A percentile compares a stretch with the other conserved stretches of the same genome.
These are phyloP conservation scores for Vidua chalybeata DNA, from an alignment of 2,113 vertebrate species.

Conservation along the genomic window DNA sequence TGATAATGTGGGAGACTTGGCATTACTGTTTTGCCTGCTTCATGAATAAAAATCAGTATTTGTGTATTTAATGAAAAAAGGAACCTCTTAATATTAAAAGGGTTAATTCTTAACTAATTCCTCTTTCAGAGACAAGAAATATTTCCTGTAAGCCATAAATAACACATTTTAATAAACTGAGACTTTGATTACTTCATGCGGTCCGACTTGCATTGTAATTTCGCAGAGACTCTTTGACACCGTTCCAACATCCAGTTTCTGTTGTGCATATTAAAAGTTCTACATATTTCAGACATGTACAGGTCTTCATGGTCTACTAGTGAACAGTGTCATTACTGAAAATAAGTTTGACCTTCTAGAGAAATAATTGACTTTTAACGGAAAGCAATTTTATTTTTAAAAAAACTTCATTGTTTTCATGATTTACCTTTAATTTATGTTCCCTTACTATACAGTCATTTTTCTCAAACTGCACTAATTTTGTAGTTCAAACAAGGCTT, in stretches of 20 bases:
- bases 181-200: constrained; percentile 73
- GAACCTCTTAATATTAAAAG: constrained; percentile 50
- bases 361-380: constrained; percentile 61
- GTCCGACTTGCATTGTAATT: constrained; percentile 65
- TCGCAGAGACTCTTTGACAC: constrained; percentile 63
- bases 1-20: constrained; percentile 40
- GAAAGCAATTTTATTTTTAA: constrained; percentile 30
- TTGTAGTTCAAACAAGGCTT: constrained; percentile 48
- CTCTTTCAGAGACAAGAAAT: constrained; percentile 59
- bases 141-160: constrained; percentile 75
- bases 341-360: constrained; percentile 53
- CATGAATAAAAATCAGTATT: constrained; percentile 35
- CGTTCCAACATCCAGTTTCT: constrained; percentile 54
- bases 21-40: neutral
- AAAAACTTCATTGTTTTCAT: constrained; percentile 56
- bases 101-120: constrained; percentile 70
- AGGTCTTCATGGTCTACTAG: constrained; percentile 74
- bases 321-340: constrained; percentile 59
- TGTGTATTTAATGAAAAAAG: neutral
- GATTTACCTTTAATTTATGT: constrained; percentile 66
- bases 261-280: constrained; percentile 57
- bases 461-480: constrained; percentile 11
- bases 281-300: constrained; percentile 41
- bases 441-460: neutral
- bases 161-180: constrained; percentile 68